Percentiles rank a stretch among this genome's conserved stretches.
Evolutionary conservation across 2,888 invertebrate species (phyloP).

Genomic region (Tuberolachnus salignus): DNA sequence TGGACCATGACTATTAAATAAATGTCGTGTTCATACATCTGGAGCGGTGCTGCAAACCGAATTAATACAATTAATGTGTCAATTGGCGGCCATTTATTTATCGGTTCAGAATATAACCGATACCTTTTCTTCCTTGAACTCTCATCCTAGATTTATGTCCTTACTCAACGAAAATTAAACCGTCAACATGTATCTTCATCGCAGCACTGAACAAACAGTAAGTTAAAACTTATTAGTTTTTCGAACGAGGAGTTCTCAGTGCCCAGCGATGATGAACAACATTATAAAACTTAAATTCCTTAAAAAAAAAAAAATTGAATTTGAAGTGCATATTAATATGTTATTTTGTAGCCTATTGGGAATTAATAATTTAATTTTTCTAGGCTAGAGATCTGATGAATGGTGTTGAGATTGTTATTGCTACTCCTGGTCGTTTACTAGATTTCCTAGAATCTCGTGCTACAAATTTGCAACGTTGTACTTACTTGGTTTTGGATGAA

Average conservation of each 20-base stretch:
- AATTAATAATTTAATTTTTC: constrained; percentile 27
- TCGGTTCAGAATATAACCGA: constrained; percentile 49
- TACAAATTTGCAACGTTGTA: constrained; percentile 83
- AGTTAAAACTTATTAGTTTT: constrained; percentile 55
- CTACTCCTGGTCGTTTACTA: constrained; percentile 91
- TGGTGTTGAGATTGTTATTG: constrained; percentile 93
- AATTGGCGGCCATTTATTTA: constrained; percentile 55
- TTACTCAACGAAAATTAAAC: constrained; percentile 43
- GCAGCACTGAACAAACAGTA: constrained; percentile 56
- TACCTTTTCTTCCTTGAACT: constrained; percentile 45
- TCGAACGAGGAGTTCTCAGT: constrained; percentile 55
- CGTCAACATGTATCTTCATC: constrained; percentile 53
- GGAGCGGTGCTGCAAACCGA: constrained; percentile 55
- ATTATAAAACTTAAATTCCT: constrained; percentile 44
- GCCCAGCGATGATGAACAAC: constrained; percentile 54
- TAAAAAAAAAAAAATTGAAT: not conserved
- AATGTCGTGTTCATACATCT: constrained; percentile 53
- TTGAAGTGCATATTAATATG: not conserved
- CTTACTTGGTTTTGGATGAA: constrained; percentile 92
- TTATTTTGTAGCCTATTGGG: not conserved
- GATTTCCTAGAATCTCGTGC: constrained; percentile 91
- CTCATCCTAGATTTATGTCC: constrained; percentile 37
- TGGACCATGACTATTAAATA: constrained; percentile 47
- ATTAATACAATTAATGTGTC: constrained; percentile 53
- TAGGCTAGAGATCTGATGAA: constrained; percentile 87